Evolutionary conservation across 2,113 vertebrate genomes (phyloP).

Genomic region (Anseranas semipalmata): DNA sequence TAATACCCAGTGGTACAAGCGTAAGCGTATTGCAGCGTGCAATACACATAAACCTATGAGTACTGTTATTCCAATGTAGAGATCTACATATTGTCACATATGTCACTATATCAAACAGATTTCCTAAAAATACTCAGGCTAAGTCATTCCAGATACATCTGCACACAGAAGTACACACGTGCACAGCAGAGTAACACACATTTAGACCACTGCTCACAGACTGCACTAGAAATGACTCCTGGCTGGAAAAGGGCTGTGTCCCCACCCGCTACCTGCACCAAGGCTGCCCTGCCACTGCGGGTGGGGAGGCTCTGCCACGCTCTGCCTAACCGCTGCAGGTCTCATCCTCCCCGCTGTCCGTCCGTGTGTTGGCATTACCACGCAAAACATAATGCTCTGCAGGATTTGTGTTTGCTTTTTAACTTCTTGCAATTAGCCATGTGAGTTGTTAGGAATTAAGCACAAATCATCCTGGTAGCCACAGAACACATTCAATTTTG

Average conservation of each 20-base stretch:
- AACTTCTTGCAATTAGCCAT: not conserved
- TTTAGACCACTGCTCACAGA: not conserved
- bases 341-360: not conserved
- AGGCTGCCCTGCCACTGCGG: too few species aligned
- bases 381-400: not conserved
- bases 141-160: not conserved
- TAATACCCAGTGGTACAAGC: not conserved
- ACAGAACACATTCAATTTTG: not conserved
- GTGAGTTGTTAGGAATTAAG: not conserved
- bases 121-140: not conserved
- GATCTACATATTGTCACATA: not conserved
- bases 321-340: not conserved
- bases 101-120: not conserved
- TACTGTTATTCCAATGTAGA: not conserved
- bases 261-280: accelerated
- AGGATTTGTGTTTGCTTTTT: not conserved
- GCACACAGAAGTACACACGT: not conserved
- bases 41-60: not conserved
- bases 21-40: not conserved
- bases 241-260: not conserved
- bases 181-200: not conserved
- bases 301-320: not conserved
- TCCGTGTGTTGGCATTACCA: not conserved
- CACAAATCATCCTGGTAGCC: not conserved
- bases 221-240: not conserved